Percentiles rank a stretch among this genome's conserved stretches.
Conservation (phyloP, 2,797 vertebrate genomes). For the Cynopterus sphinx region DNA sequence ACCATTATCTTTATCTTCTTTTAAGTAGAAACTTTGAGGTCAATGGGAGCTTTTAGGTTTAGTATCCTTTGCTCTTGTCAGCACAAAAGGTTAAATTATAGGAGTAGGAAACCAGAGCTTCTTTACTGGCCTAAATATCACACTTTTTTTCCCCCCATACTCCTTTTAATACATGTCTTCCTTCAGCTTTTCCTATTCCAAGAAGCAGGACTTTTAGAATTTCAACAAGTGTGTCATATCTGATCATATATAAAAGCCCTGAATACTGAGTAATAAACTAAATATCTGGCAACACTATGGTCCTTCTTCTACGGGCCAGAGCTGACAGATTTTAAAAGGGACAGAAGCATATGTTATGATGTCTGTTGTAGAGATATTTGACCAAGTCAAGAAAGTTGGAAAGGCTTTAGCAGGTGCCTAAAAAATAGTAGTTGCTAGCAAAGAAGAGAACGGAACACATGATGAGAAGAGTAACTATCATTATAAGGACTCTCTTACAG, state of each 20-base stretch:
- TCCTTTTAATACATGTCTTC: neutral
- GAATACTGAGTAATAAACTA: neutral
- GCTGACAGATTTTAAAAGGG: neutral
- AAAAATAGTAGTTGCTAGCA: neutral
- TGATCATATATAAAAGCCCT: neutral
- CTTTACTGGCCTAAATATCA: neutral
- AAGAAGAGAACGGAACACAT: neutral
- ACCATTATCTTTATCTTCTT: neutral
- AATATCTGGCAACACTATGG: neutral
- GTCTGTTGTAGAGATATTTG: neutral
- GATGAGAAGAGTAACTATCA: neutral
- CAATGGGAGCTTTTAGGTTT: neutral
- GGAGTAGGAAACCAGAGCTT: neutral
- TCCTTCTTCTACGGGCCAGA: neutral
- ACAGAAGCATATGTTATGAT: neutral
- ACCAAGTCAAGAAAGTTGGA: neutral
- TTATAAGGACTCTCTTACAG: neutral
- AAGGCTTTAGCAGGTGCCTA: neutral
- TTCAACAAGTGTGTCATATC: neutral
- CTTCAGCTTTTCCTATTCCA: neutral
- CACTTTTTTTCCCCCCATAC: neutral
- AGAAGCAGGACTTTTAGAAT: neutral
- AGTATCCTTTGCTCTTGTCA: neutral
- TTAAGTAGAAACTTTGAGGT: neutral
- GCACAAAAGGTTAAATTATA: neutral